Conservation (phyloP, 2,888 invertebrate species). For the Tipula helvola region DNA sequence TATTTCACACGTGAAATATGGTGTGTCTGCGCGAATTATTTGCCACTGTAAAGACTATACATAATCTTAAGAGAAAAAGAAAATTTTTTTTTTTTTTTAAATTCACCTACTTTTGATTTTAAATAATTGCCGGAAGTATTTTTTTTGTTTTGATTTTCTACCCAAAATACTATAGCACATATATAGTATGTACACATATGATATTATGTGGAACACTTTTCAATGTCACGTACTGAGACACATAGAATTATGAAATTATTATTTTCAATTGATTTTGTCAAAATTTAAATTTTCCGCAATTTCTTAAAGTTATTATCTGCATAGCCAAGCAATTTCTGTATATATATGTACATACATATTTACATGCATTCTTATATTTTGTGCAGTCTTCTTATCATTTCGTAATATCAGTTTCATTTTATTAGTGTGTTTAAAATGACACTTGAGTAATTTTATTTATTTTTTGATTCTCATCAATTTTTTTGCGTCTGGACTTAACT, state of each 20-base stretch:
- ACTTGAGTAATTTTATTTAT: not conserved
- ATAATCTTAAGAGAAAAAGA: not conserved
- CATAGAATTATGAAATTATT: not conserved
- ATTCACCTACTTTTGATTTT: not conserved
- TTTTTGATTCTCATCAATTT: constrained; percentile 4
- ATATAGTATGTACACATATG: not conserved
- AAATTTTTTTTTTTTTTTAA: not conserved
- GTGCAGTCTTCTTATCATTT: not conserved
- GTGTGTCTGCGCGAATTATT: not conserved
- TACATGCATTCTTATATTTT: not conserved
- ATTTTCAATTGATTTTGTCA: not conserved
- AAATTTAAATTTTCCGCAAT: not conserved
- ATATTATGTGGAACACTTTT: not conserved
- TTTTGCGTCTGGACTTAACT: not conserved
- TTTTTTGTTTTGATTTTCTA: not conserved
- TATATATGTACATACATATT: no score
- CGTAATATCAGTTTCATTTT: not conserved
- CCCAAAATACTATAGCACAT: not conserved
- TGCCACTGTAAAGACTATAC: not conserved
- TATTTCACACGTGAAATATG: not conserved
- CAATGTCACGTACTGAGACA: not conserved
- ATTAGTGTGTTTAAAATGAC: not conserved
- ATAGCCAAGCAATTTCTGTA: not conserved
- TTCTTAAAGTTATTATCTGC: not conserved
- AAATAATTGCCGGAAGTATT: not conserved